These are phyloP conservation scores for Coronaproctus castanopsis DNA, from an alignment of 2,888 invertebrate genomes.

Conservation along the genomic window DNA sequence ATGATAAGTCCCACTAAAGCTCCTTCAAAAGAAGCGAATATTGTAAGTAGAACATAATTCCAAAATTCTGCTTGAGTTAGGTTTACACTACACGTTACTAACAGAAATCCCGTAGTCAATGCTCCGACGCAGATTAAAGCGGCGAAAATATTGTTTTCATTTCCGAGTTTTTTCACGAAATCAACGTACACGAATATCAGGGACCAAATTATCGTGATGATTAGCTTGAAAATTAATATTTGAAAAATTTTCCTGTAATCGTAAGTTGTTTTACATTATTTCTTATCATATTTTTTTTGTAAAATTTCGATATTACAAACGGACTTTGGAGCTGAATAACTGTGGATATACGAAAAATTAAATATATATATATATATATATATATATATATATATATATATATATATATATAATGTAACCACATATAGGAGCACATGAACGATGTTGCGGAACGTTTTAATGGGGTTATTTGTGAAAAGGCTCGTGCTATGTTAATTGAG, in stretches of 20 bases:
- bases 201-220: not conserved
- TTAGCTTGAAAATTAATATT: not conserved
- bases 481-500: no score
- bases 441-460: no score
- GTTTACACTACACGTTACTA: not conserved
- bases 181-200: not conserved
- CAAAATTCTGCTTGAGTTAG: not conserved
- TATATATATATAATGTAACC: no score
- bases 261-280: no score
- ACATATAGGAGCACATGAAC: no score
- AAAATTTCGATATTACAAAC: no score
- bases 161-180: not conserved
- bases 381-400: no score
- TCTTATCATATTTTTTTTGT: no score
- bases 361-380: no score
- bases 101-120: not conserved
- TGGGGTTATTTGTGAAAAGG: no score
- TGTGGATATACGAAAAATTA: no score
- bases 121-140: not conserved
- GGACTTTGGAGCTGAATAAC: no score
- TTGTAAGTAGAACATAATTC: not conserved
- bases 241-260: not conserved
- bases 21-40: not conserved
- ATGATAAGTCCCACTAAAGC: not conserved
- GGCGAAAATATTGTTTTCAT: not conserved